Evolutionary conservation across 2,888 invertebrate genomes (phyloP).

Genomic region (Endomychus coccineus): DNA sequence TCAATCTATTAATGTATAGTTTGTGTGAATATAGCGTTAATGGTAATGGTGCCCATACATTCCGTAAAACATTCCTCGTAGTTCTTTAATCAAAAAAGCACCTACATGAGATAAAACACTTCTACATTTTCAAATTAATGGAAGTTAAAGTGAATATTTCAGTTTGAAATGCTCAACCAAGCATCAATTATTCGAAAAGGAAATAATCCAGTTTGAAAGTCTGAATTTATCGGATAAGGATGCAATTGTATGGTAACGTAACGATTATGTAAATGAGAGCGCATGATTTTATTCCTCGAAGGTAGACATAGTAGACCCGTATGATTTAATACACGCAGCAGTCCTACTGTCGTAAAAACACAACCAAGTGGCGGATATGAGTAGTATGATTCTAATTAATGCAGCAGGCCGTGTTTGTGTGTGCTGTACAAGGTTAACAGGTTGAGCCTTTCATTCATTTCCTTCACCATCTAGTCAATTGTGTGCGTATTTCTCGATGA

Average conservation of each 20-base stretch:
- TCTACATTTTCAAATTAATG: no score
- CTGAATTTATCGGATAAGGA: constrained; percentile 12
- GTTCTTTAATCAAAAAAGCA: no score
- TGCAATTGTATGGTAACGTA: constrained; percentile 16
- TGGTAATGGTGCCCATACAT: no score
- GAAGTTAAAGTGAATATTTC: no score
- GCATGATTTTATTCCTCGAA: neutral
- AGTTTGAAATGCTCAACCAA: no score
- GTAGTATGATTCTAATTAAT: constrained; percentile 20
- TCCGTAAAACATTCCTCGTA: no score
- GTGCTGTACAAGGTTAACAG: constrained; percentile 27
- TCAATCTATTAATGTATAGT: no score
- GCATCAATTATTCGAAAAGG: constrained; percentile 15
- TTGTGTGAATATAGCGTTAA: no score
- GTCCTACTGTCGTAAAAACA: constrained; percentile 4
- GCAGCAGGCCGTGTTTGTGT: constrained; percentile 19
- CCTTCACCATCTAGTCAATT: constrained; percentile 17
- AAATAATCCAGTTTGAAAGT: constrained; percentile 14
- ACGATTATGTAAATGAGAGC: constrained; percentile 14
- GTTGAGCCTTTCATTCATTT: constrained; percentile 26
- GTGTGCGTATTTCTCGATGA: no score
- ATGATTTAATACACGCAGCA: no score
- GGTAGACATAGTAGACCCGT: neutral
- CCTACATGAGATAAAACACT: no score
- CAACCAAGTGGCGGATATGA: constrained; percentile 9